Evolutionary conservation across 64 coral and sea anemone species (phyloP), one percentile per base, ranked within the genome.

Genomic region (Astreopora myriophthalma): DNA sequence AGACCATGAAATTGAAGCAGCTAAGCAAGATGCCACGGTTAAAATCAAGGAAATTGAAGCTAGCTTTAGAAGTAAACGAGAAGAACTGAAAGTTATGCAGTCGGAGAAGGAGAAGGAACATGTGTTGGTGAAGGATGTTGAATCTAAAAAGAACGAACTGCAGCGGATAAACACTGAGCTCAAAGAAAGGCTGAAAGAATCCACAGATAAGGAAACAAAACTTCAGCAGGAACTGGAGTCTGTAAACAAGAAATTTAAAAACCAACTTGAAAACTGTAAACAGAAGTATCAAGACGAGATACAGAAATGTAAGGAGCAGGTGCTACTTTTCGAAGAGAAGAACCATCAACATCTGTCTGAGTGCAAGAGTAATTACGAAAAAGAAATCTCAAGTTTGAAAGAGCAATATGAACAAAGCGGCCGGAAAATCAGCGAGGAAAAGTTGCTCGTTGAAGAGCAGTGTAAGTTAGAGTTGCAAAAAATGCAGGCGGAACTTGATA

Each of bases 1-100:
- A 24, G 94, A 99, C 25, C 84, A 99, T 34, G 92, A 96, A 74
- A 79, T 96, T 2, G 87, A 96, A 29, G 79, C 70, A 12, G 23
- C 76, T 34, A 93, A 85, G 38, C 89, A 90, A 86, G 72, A 94
- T 81, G 63, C 84, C 19, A 87, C 93, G 51, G 49, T 78, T 13
- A 89, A 76, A 90, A 36, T 94, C 1, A 86, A 87, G 81, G 91
- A 86, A 34, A 79, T 96, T n/a, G 91, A 88, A 17, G 84, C 74
- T 20, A 63, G 24, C 11, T 87, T 90, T 19, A 90, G 69, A 35
- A 44, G 61, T 42, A 86, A 75, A 23, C 85, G 86, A 17, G 91
- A 95, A 73, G 94, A 99, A 65, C 71, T 93, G 0, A 95, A 95
- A 64, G 61, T 99, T 1, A 71, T 95, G 23, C 79, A 94, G 39